Conservation (phyloP, 2,797 vertebrate species). For the Crax fasciolata region DNA sequence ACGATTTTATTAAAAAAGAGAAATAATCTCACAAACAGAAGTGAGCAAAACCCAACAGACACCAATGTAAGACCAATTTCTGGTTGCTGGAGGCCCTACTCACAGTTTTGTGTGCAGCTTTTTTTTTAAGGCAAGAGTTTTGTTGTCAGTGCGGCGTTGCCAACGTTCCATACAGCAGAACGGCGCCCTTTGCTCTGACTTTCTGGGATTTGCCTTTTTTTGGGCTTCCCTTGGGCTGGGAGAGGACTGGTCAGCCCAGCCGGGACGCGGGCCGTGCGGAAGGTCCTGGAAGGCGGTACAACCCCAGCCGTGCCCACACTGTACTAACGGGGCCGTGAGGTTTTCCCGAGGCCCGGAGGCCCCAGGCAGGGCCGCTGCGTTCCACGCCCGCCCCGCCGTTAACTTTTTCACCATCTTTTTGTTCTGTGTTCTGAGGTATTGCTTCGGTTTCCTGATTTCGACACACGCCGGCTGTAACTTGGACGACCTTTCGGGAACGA, state of each 20-base stretch:
- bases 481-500: not conserved
- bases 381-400: too few species aligned
- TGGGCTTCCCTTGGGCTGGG: not conserved
- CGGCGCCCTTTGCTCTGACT: not conserved
- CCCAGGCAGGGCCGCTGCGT: too few species aligned
- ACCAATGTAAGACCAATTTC: not conserved
- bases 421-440: not conserved
- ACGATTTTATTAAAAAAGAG: not conserved
- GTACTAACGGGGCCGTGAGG: too few species aligned
- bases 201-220: not conserved
- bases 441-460: slow-evolving; percentile 50
- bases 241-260: not conserved
- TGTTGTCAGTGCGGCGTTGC: accelerated
- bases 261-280: not conserved
- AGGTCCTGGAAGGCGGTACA: not conserved
- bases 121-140: not conserved
- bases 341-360: too few species aligned
- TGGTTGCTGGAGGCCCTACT: not conserved
- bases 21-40: not conserved
- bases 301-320: too few species aligned
- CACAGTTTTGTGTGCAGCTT: accelerated
- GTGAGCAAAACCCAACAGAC: not conserved
- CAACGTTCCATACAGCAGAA: not conserved
- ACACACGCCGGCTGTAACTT: not conserved
- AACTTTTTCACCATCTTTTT: slow-evolving; percentile 10